Conservation (phyloP, 92 coral and sea anemone species). For the Heteractis magnifica region DNA sequence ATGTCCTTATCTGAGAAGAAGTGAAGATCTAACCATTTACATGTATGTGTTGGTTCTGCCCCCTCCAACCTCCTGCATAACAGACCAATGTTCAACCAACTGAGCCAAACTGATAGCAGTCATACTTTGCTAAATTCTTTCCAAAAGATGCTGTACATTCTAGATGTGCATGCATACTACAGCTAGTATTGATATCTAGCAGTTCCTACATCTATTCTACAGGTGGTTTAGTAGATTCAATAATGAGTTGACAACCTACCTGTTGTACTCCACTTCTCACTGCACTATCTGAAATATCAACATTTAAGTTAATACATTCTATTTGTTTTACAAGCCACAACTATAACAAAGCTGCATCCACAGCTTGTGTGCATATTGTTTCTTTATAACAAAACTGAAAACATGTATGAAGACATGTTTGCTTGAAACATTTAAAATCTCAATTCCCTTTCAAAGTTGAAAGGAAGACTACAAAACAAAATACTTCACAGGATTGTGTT, state of each 20-base stretch:
- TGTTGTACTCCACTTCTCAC: constrained; percentile 81
- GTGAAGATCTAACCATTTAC: too few relatives aligned
- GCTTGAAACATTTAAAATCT: neutral
- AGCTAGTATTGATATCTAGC: too few relatives aligned
- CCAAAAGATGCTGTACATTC: too few relatives aligned
- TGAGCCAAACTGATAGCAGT: too few relatives aligned
- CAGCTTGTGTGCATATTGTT: neutral
- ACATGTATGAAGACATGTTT: neutral
- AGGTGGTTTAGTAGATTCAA: neutral
- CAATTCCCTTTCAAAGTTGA: too few relatives aligned
- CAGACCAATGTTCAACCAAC: too few relatives aligned
- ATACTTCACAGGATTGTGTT: neutral
- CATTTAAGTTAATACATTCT: neutral
- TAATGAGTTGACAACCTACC: constrained; percentile 40
- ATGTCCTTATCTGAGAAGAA: too few relatives aligned
- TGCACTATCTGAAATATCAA: constrained; percentile 68
- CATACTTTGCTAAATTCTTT: too few relatives aligned
- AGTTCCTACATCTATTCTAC: too few relatives aligned
- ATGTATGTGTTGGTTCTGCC: too few relatives aligned
- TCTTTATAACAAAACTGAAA: neutral
- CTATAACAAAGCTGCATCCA: neutral
- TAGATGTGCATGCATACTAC: too few relatives aligned
- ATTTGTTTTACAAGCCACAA: neutral
- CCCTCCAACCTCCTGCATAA: too few relatives aligned
- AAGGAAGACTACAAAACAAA: neutral